These are phyloP conservation scores for Empis stercorea DNA, from an alignment of 2,888 invertebrate genomes.

Conservation along the genomic window DNA sequence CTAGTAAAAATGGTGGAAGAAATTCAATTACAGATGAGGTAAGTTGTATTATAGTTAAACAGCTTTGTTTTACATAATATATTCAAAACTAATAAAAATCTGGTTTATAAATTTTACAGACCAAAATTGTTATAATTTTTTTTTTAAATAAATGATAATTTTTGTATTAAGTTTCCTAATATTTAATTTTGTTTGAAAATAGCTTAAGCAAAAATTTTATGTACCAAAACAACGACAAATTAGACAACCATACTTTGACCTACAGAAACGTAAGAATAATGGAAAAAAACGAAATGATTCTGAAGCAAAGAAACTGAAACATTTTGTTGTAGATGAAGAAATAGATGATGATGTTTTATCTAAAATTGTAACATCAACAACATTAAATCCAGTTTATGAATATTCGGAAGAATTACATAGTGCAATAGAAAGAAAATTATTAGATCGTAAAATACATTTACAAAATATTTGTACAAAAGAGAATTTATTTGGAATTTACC, in stretches of 20 bases:
- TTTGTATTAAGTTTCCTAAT: no score
- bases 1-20: slow-evolving; percentile 23
- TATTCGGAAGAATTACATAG: slow-evolving; percentile 36
- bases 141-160: no score
- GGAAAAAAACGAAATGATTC: not conserved
- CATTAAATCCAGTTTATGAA: slow-evolving; percentile 35
- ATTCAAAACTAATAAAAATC: no score
- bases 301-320: no score
- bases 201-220: no score
- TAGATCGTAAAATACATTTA: slow-evolving; percentile 37
- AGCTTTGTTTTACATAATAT: no score
- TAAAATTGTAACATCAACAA: slow-evolving; percentile 11
- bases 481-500: slow-evolving; percentile 30
- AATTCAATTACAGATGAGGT: slow-evolving; percentile 8
- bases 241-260: no score
- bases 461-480: slow-evolving; percentile 39
- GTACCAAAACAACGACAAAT: no score
- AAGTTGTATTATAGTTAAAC: not conserved
- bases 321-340: not conserved
- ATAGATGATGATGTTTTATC: not conserved
- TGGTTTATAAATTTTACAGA: no score
- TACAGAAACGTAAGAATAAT: not conserved
- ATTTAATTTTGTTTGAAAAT: no score
- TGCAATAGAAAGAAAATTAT: slow-evolving; percentile 40
- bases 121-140: no score